A percentile compares a stretch with the other conserved stretches of the same genome.
These are phyloP conservation scores for Camponotus pennsylvanicus DNA, from an alignment of 1,140 invertebrate species.

Conservation along the genomic window DNA sequence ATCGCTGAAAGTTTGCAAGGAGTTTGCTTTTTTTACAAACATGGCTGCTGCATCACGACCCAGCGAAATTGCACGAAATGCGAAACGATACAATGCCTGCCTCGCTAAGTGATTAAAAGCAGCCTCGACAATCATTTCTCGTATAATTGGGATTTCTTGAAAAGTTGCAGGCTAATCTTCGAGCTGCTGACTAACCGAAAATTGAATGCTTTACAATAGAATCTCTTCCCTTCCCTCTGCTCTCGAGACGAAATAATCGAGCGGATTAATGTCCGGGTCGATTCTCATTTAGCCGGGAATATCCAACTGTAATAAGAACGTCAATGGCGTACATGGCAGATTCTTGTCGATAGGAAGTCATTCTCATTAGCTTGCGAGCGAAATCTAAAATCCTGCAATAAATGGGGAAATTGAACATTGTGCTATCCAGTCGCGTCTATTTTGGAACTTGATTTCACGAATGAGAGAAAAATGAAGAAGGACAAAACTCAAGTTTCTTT, in stretches of 20 bases:
- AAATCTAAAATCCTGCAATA: constrained; percentile 8
- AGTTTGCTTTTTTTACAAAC: not conserved
- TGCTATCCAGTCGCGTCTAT: not conserved
- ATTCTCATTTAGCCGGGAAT: constrained; percentile 50
- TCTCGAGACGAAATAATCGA: constrained; percentile 12
- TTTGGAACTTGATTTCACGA: not conserved
- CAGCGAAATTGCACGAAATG: not conserved
- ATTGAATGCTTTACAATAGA: not conserved
- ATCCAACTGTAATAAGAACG: constrained; percentile 11
- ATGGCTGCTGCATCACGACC: not conserved
- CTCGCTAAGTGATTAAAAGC: constrained; percentile 1
- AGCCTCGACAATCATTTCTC: not conserved
- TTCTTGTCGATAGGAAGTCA: constrained; percentile 17
- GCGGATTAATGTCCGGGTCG: constrained; percentile 28
- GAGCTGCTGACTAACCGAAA: not conserved
- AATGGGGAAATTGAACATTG: constrained; percentile 31
- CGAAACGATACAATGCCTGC: not conserved
- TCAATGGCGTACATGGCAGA: constrained; percentile 10
- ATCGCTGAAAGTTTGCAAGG: not conserved
- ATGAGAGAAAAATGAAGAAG: not conserved
- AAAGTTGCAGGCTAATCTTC: not conserved
- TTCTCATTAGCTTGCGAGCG: constrained; percentile 22
- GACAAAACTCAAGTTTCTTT: not conserved
- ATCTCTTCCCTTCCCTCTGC: not conserved
- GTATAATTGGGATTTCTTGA: not conserved